phyloP scores from a whole-genome alignment of 2,888 invertebrate species.

The Sylvicola cinctus region DNA sequence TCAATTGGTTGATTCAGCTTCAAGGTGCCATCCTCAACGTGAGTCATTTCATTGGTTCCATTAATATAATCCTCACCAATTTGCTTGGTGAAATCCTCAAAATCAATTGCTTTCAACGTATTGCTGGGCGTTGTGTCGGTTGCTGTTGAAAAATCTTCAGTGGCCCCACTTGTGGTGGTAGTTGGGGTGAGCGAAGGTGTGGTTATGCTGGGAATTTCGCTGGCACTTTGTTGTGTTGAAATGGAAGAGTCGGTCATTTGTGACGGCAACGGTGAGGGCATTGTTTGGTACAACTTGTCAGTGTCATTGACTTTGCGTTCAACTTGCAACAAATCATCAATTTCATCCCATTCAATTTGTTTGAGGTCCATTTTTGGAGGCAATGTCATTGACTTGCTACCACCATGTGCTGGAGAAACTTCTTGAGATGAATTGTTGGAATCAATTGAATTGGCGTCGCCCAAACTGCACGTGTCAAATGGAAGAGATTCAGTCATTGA shows the following conservation, averaged over 20 bases:
- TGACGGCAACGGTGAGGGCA: constrained; percentile 41
- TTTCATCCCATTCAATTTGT: constrained; percentile 45
- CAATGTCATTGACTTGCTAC: constrained; percentile 29
- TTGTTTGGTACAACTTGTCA: constrained; percentile 46
- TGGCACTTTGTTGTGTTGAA: constrained; percentile 15
- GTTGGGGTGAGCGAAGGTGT: too few species aligned
- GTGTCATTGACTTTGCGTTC: constrained; percentile 39
- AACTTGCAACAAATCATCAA: constrained; percentile 46
- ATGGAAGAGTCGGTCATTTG: constrained; percentile 19
- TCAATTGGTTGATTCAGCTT: constrained; percentile 28
- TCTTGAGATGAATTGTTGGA: constrained; percentile 12
- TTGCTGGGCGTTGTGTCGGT: constrained; percentile 13
- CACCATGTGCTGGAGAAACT: constrained; percentile 13
- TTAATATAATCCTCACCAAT: constrained; percentile 24
- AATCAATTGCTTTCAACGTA: constrained; percentile 26
- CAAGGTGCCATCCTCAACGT: constrained; percentile 20
- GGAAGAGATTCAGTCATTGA: constrained; percentile 25
- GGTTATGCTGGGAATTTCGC: too few species aligned
- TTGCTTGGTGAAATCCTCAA: constrained; percentile 24
- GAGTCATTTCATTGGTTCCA: constrained; percentile 21
- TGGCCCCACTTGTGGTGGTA: constrained; percentile 1
- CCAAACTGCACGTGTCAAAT: constrained; percentile 23
- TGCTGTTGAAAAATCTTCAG: not conserved
- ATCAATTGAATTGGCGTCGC: constrained; percentile 12
- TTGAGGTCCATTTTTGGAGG: constrained; percentile 46